Base-by-base conservation (phyloP, 1,140 invertebrate genomes). In the Atta cephalotes region DNA sequence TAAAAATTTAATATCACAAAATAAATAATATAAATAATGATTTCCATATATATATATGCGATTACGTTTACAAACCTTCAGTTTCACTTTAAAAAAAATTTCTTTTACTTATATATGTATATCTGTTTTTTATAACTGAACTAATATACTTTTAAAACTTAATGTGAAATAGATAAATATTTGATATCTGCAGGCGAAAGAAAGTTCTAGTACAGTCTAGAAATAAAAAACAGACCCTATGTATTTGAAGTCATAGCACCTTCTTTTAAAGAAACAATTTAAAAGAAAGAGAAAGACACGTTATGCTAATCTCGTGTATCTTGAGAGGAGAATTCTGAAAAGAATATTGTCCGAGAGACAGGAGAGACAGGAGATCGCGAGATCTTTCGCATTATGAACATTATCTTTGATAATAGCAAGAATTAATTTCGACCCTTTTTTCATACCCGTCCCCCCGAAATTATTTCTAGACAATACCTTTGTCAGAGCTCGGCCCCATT, bases 381-480 rank as follows among this genome's bases (percentile, higher is more conserved):
- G 10, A 56, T n/a, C 25, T 45, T 18, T 71, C 51, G 31, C 21
- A 5, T 18, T 39, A 56, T n/a, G 9, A 45, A 1, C 49, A 25
- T 25, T 58, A 31, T 21, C 16, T 58, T 71, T 51, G 16, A 70
- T 10, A 45, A 78, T 18, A 60, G 25, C 18, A 45, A 28, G 21
- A 39, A 71, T 81, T 66, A 81, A 71, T 81, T 53, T 21, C 51
- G 51, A 35, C 6, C 21, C 2, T 56, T 53, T 45, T 25, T 68
- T 18, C 5, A 25, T 49, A 70, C 31, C 21, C 45, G 56, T 53
- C 45, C n/a, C 60, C 87, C 62, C 87, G 87, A 81, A 89, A 88
- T 88, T 88, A 88, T 88, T 88, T 89, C 60, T 76, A 89, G 87
- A 89, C 87, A 88, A 89, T 89, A 89, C 88, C 88, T 88, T 87